These are phyloP conservation scores for Pseudorectes ferrugineus DNA, from an alignment of 2,113 vertebrate species.

Conservation along the genomic window DNA sequence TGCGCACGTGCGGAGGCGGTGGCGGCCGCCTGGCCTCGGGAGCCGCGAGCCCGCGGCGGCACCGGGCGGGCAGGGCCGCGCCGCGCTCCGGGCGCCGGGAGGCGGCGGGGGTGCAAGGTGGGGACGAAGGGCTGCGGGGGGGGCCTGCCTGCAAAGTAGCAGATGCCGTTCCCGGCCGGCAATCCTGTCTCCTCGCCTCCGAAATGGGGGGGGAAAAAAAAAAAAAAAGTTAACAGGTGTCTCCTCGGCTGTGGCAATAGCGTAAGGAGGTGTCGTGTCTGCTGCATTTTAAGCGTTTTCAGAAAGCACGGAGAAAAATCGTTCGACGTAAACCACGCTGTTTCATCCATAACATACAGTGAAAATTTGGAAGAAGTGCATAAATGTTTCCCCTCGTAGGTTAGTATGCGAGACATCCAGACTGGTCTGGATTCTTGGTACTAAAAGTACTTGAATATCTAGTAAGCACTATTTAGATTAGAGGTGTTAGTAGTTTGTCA, in stretches of 20 bases:
- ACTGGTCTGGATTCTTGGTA: background rate
- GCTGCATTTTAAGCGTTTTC: background rate
- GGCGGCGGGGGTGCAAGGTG: background rate
- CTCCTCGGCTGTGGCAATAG: background rate
- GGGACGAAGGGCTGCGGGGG: background rate
- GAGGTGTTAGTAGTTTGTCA: conserved; percentile 13
- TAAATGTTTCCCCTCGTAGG: background rate
- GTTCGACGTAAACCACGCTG: background rate
- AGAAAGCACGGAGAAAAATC: background rate
- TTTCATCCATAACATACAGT: background rate
- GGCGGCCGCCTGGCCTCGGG: too few species aligned
- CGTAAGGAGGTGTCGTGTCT: background rate
- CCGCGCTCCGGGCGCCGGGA: background rate
- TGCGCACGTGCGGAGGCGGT: too few species aligned
- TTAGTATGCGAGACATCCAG: background rate
- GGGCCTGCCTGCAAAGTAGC: background rate
- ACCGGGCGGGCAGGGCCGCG: background rate
- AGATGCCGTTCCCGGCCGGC: background rate
- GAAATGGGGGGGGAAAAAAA: background rate
- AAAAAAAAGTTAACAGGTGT: conserved; percentile 69
- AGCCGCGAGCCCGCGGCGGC: too few species aligned
- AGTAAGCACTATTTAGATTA: background rate
- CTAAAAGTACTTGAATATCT: background rate
- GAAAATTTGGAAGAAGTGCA: background rate
- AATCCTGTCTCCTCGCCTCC: background rate